Evolutionary conservation across 2,888 invertebrate genomes (phyloP).

Genomic region (Sympetrum striolatum): DNA sequence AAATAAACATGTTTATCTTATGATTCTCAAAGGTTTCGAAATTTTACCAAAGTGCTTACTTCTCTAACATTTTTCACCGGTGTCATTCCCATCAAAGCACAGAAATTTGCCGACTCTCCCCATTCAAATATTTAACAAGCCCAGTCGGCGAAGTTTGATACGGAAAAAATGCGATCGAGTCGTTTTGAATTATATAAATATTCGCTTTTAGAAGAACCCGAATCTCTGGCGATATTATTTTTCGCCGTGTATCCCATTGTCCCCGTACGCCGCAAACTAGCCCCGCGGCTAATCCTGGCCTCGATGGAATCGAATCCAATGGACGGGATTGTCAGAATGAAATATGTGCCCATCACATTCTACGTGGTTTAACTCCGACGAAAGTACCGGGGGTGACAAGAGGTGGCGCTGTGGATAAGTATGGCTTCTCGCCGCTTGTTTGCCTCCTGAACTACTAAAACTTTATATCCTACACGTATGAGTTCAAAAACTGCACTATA

Average conservation of each 20-base stretch:
- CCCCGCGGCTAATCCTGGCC: neutral
- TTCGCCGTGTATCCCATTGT: neutral
- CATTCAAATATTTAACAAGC: neutral
- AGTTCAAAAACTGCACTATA: too few species aligned
- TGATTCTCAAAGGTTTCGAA: too few species aligned
- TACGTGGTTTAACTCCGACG: neutral
- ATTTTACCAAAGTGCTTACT: too few species aligned
- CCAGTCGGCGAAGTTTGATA: neutral
- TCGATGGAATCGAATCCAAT: neutral
- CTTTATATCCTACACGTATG: too few species aligned
- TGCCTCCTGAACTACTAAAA: too few species aligned
- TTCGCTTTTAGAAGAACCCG: neutral
- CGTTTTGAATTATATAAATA: neutral
- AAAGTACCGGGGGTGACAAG: neutral
- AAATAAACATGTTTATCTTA: too few species aligned
- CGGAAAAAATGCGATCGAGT: neutral
- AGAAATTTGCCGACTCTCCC: neutral
- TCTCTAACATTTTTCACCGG: neutral
- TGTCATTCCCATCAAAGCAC: neutral
- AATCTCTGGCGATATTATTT: neutral
- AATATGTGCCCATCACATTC: slow-evolving; percentile 34
- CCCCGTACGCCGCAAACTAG: neutral
- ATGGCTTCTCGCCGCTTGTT: too few species aligned
- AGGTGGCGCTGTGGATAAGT: neutral
- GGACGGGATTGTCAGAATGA: slow-evolving; percentile 30